Evolutionary conservation across 1,140 invertebrate species (phyloP).

Genomic region (Drosophila busckii): DNA sequence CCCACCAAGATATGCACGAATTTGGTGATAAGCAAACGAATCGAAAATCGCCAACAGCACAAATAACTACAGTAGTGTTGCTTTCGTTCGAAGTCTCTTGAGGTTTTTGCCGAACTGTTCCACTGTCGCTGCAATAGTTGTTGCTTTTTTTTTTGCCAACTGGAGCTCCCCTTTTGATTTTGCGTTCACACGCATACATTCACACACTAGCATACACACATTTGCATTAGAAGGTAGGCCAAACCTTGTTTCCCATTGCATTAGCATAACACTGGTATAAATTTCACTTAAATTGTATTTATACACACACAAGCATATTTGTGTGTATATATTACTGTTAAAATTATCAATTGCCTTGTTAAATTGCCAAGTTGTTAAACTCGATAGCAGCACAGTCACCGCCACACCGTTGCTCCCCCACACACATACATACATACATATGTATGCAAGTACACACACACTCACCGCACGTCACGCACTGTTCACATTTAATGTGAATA

Average conservation of each 20-base stretch:
- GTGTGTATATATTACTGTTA: slow-evolving; percentile 21
- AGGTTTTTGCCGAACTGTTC: no score
- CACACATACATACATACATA: no score
- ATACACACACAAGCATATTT: background rate
- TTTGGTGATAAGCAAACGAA: slow-evolving; percentile 47
- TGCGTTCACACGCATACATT: background rate
- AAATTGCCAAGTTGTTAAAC: slow-evolving; percentile 24
- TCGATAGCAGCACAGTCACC: slow-evolving; percentile 31
- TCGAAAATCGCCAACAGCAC: slow-evolving; percentile 24
- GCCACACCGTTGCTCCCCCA: slow-evolving; percentile 14
- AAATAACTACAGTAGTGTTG: background rate
- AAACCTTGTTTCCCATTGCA: no score
- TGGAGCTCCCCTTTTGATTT: slow-evolving; percentile 10
- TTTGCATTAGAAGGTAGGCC: no score
- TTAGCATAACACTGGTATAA: no score
- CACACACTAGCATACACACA: background rate
- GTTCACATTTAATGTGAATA: slow-evolving; percentile 26
- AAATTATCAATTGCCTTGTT: slow-evolving; percentile 36
- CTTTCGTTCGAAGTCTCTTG: background rate
- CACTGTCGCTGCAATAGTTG: slow-evolving; percentile 9
- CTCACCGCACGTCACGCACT: slow-evolving; percentile 20
- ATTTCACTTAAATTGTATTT: no score
- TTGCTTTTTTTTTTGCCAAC: slow-evolving; percentile 25
- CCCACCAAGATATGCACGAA: slow-evolving; percentile 46
- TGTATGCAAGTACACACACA: slow-evolving; percentile 18